A percentile compares a stretch with the other conserved stretches of the same genome.
Evolutionary conservation across 2,797 vertebrate genomes (phyloP).

Genomic region (Gila robusta): DNA sequence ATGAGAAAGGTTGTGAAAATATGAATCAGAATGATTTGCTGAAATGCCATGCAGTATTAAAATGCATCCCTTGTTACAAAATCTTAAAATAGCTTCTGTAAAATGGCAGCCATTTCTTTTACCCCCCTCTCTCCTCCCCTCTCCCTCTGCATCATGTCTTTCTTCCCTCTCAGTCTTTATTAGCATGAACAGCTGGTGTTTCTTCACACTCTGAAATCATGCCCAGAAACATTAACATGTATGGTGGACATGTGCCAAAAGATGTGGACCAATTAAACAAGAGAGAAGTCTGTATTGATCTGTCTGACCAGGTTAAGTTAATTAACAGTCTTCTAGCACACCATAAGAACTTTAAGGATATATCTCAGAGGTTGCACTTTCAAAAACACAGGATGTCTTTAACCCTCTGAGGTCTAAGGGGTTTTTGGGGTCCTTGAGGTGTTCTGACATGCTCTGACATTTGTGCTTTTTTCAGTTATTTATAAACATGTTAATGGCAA

Average conservation of each 20-base stretch:
- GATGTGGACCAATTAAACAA: conserved; percentile 53
- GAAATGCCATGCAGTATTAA: conserved; percentile 65
- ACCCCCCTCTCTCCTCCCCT: neutral
- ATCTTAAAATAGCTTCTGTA: conserved; percentile 56
- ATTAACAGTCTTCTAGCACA: conserved; percentile 1
- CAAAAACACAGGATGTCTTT: neutral
- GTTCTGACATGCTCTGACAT: too few species aligned
- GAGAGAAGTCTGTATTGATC: conserved; percentile 38
- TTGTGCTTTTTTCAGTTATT: too few species aligned
- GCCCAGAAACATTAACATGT: conserved; percentile 48
- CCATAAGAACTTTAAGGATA: neutral
- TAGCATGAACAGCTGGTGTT: conserved; percentile 54
- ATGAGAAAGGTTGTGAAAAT: conserved; percentile 57
- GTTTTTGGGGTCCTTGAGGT: too few species aligned
- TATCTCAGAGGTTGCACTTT: conserved; percentile 16
- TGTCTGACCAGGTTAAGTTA: conserved; percentile 31
- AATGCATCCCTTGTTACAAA: conserved; percentile 55
- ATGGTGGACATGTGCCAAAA: conserved; percentile 42
- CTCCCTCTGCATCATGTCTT: neutral
- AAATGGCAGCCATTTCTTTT: conserved; percentile 49
- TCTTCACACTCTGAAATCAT: conserved; percentile 50
- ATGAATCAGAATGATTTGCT: conserved; percentile 65
- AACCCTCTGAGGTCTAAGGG: too few species aligned
- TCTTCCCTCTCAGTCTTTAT: conserved; percentile 42
- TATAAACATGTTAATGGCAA: too few species aligned